These are phyloP conservation scores for Rhabditoides inermis DNA, from an alignment of 2,888 invertebrate genomes.

Conservation along the genomic window DNA sequence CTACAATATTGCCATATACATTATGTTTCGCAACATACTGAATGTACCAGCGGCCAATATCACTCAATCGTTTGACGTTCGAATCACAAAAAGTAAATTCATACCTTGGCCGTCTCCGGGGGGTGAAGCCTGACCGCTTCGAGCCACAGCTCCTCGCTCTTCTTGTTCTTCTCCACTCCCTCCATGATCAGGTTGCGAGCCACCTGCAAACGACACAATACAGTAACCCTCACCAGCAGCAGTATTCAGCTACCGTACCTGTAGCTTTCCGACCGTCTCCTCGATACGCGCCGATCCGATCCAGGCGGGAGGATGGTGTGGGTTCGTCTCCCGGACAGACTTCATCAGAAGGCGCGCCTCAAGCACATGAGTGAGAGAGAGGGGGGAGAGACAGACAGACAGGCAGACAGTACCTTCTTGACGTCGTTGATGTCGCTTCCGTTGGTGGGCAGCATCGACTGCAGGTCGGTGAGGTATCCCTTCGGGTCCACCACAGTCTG, in stretches of 20 bases:
- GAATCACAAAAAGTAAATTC: too few species aligned
- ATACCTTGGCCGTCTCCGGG: constrained; percentile 27
- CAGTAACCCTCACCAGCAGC: neutral
- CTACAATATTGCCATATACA: too few species aligned
- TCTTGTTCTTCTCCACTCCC: constrained; percentile 85
- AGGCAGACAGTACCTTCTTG: constrained; percentile 31
- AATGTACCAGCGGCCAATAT: too few species aligned
- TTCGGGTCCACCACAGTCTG: constrained; percentile 99
- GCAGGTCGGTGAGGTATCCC: constrained; percentile 96
- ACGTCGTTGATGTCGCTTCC: constrained; percentile 66
- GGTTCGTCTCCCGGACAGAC: constrained; percentile 90
- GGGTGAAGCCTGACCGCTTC: constrained; percentile 68
- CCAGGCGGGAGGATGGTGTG: constrained; percentile 98
- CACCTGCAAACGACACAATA: constrained; percentile 13
- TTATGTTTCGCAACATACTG: too few species aligned
- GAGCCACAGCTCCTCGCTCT: constrained; percentile 93
- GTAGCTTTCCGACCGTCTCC: constrained; percentile 65
- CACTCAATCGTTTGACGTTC: too few species aligned
- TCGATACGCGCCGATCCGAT: constrained; percentile 95
- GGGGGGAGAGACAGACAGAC: constrained; percentile 1
- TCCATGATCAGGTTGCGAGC: constrained; percentile 85
- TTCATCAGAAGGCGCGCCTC: constrained; percentile 78
- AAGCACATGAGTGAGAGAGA: constrained; percentile 18
- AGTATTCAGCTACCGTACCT: constrained; percentile 5
- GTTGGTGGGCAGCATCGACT: constrained; percentile 96